Evolutionary conservation across 2,797 vertebrate genomes (phyloP).

Genomic region (Pseudocheirus occidentalis): DNA sequence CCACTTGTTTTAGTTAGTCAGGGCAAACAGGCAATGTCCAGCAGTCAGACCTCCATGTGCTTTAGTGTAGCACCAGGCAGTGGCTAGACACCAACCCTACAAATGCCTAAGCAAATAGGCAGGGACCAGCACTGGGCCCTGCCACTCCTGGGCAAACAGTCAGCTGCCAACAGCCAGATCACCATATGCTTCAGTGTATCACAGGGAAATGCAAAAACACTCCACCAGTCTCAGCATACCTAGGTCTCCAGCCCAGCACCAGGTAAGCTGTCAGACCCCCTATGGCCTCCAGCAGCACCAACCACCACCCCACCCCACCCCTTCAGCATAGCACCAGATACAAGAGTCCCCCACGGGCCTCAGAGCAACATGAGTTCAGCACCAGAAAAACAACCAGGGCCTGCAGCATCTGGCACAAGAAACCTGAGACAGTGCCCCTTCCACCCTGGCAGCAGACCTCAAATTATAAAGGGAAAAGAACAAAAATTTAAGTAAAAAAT

Average conservation of each 20-base stretch:
- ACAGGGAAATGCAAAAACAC: background rate
- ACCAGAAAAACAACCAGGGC: too few species aligned
- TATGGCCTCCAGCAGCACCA: background rate
- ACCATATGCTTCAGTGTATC: too few species aligned
- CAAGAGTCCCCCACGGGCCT: too few species aligned
- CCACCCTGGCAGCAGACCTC: background rate
- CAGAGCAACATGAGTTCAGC: background rate
- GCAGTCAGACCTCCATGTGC: too few species aligned
- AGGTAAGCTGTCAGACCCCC: background rate
- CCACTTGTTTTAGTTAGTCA: background rate
- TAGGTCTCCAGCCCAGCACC: too few species aligned
- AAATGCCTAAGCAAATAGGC: too few species aligned
- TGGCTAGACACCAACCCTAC: too few species aligned
- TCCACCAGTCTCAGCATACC: background rate
- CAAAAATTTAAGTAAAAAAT: background rate
- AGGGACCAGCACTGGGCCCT: too few species aligned
- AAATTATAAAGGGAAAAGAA: background rate
- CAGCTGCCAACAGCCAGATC: too few species aligned
- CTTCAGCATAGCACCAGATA: too few species aligned
- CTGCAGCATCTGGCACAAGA: background rate
- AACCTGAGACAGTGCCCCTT: background rate
- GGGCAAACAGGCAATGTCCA: background rate
- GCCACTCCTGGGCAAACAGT: too few species aligned
- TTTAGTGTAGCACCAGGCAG: background rate
- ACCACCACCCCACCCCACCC: too few species aligned